phyloP scores from a whole-genome alignment of 2,888 invertebrate genomes.

The Rhimphoctona megacephalus region DNA sequence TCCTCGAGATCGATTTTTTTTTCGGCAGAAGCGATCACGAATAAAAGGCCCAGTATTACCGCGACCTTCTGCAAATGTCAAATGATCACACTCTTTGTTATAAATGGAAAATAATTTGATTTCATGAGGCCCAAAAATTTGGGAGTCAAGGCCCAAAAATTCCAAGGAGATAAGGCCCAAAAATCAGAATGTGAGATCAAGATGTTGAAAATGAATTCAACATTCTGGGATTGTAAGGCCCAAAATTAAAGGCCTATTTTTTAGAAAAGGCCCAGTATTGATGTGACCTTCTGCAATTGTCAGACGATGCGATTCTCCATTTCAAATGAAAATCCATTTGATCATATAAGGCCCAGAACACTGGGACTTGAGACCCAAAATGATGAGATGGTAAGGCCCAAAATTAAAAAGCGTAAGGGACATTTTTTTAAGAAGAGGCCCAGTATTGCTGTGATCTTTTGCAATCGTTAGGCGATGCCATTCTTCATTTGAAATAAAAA shows the following conservation, averaged over 20 bases:
- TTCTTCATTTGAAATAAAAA: not conserved
- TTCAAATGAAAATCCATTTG: not conserved
- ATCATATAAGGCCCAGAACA: not conserved
- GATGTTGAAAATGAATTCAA: too few relatives aligned
- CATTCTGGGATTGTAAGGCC: not conserved
- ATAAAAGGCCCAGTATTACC: slow-evolving; percentile 73
- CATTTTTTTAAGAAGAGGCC: too few relatives aligned
- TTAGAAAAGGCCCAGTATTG: not conserved
- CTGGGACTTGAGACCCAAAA: not conserved
- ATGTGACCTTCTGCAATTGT: not conserved
- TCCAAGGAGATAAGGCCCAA: not conserved
- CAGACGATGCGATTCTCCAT: not conserved
- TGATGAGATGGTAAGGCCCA: not conserved
- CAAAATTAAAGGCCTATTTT: too few relatives aligned
- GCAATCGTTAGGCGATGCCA: not conserved
- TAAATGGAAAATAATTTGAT: not conserved
- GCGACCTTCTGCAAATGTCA: slow-evolving; percentile 76
- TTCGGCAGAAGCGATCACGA: slow-evolving; percentile 84
- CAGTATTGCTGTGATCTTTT: not conserved
- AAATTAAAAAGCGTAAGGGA: too few relatives aligned
- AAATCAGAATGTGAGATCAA: too few relatives aligned
- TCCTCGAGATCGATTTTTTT: slow-evolving; percentile 91
- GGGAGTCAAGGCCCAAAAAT: not conserved
- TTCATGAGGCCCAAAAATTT: not conserved
- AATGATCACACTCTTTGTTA: not conserved